These are phyloP conservation scores for Cosmia pyralina DNA, from an alignment of 2,888 invertebrate species.

Conservation along the genomic window DNA sequence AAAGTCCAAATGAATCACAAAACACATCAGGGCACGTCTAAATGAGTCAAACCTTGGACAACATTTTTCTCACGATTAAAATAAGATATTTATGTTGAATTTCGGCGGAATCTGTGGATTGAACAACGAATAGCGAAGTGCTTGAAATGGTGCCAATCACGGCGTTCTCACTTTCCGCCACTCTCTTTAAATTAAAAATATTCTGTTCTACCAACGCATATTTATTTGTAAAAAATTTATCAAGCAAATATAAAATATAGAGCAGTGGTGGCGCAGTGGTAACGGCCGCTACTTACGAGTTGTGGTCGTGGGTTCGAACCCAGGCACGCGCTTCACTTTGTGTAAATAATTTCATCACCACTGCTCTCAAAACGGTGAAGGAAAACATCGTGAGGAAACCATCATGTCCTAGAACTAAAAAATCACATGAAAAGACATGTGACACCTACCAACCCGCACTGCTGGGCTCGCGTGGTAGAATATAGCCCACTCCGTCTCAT, in stretches of 20 bases:
- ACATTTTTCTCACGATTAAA: conserved; percentile 41
- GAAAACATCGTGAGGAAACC: too few species aligned
- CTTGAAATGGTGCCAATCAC: conserved; percentile 60
- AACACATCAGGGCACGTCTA: conserved; percentile 8
- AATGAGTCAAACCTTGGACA: conserved; percentile 19
- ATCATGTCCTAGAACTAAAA: too few species aligned
- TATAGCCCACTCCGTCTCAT: too few species aligned
- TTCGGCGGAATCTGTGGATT: conserved; percentile 41
- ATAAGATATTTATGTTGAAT: conserved; percentile 60
- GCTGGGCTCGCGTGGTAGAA: too few species aligned
- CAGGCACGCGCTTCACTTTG: too few species aligned
- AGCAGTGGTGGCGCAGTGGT: too few species aligned
- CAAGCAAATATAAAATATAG: background rate
- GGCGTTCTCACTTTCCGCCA: conserved; percentile 7
- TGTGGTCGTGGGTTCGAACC: too few species aligned
- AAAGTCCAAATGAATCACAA: conserved; percentile 11
- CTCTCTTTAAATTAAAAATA: conserved; percentile 8
- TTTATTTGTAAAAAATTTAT: background rate
- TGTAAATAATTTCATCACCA: too few species aligned
- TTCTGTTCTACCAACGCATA: background rate
- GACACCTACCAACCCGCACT: too few species aligned
- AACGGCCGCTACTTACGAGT: too few species aligned
- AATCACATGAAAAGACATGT: too few species aligned
- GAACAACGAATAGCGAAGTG: conserved; percentile 29
- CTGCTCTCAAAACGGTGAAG: too few species aligned